Evolutionary conservation across 2,888 invertebrate species (phyloP).

Genomic region (Agrotis puta): DNA sequence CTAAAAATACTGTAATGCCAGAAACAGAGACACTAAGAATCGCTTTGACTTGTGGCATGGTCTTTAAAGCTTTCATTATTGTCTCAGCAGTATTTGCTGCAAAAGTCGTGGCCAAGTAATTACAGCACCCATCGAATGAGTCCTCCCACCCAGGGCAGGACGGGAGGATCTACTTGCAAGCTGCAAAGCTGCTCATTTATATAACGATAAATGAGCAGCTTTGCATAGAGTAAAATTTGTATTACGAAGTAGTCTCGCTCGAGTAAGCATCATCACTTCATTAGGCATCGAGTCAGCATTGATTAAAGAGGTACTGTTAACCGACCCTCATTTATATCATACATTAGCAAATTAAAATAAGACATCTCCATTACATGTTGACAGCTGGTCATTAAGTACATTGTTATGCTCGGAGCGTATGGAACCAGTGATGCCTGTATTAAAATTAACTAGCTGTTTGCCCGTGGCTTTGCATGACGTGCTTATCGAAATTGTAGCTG

Average conservation of each 20-base stretch:
- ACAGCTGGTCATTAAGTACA: slow-evolving; percentile 44
- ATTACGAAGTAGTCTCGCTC: slow-evolving; percentile 66
- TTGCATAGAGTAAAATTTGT: slow-evolving; percentile 51
- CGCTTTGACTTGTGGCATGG: too few relatives aligned
- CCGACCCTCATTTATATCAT: slow-evolving; percentile 75
- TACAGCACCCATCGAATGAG: too few relatives aligned
- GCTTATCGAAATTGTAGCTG: too few relatives aligned
- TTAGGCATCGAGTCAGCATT: slow-evolving; percentile 64
- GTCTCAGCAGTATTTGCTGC: too few relatives aligned
- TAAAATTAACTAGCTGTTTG: background rate
- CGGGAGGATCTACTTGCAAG: too few relatives aligned
- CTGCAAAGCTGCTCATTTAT: too few relatives aligned
- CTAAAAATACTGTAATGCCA: too few relatives aligned
- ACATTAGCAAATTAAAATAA: slow-evolving; percentile 71
- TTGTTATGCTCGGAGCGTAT: slow-evolving; percentile 25
- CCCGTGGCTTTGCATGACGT: background rate
- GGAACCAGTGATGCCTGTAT: slow-evolving; percentile 6
- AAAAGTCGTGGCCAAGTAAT: too few relatives aligned
- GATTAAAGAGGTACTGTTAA: slow-evolving; percentile 80
- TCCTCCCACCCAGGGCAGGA: too few relatives aligned
- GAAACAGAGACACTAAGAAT: too few relatives aligned
- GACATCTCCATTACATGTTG: slow-evolving; percentile 29
- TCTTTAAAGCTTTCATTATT: too few relatives aligned
- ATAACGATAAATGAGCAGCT: too few relatives aligned
- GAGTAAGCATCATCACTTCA: slow-evolving; percentile 70